Evolutionary conservation across 2,113 vertebrate genomes (phyloP), one percentile per base, ranked within the genome.

Genomic region (Clarias gariepinus): DNA sequence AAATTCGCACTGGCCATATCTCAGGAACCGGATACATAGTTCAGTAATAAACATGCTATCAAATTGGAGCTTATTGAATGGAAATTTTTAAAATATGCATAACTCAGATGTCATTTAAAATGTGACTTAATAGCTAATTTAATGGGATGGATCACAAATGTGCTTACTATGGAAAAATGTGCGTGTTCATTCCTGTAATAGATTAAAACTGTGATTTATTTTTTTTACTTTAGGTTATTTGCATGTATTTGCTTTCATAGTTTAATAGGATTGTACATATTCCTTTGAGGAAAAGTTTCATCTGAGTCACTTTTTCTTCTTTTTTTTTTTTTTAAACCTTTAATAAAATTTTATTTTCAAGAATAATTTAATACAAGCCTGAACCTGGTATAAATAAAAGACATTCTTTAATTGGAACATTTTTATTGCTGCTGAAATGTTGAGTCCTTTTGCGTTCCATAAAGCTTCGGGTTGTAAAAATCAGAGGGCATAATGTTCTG

Each of bases 341-440:
- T 25, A 47, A 47, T 47, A 7, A 7, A 47, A 5, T 30, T 8
- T 69, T 13, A 30, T 30, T 69, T 58, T 58, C 57, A 13, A 81
- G 3, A 61, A 13, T 81, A 5, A 36, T 80, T 80, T 60, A 30
- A 19, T 60, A 16, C 57, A 33, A 60, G 55, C 55, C 55, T 7
- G 18, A 19, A 28, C 30, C 77, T 80, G 77, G 18, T 33, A 33
- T 30, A 53, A 66, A 66, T 30, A 52, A 82, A 82, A 68, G 41
- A 18, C n/a, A 19, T 66, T 82, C 28, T 82, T 68, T 30, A 64
- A 68, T 53, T 52, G 60, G 41, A 82, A 82, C 25, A 30, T 52
- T 66, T 52, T 77, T 55, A 77, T 61, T 64, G 58, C 41, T 82
- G 81, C 23, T 28, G 81, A 82, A 82, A 63, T n/a, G 58, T 82